These are phyloP conservation scores for Orchestes rusci DNA, from an alignment of 2,888 invertebrate species.

Conservation along the genomic window DNA sequence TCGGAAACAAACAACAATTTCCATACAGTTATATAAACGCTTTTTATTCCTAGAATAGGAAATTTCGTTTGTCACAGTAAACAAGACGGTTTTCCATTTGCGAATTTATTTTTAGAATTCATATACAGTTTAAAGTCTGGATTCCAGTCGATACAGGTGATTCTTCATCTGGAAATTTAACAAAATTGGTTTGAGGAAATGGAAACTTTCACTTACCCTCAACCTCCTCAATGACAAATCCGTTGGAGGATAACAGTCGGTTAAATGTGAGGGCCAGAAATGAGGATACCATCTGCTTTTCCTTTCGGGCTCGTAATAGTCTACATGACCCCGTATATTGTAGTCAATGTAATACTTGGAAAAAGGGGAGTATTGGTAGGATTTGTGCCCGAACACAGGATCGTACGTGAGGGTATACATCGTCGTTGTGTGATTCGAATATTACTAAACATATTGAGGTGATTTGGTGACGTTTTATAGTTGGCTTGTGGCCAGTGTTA, in stretches of 20 bases:
- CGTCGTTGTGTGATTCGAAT: no score
- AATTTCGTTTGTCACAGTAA: no score
- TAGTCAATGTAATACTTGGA: slow-evolving; percentile 29
- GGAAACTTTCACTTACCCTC: slow-evolving; percentile 25
- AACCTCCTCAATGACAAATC: slow-evolving; percentile 26
- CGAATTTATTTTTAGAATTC: no score
- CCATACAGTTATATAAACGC: no score
- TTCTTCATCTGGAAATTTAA: slow-evolving; percentile 3
- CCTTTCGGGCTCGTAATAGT: slow-evolving; percentile 27
- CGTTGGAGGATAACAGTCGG: slow-evolving; percentile 26
- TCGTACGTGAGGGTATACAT: slow-evolving; percentile 30
- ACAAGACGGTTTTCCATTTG: no score
- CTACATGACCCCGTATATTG: slow-evolving; percentile 25
- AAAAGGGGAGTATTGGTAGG: slow-evolving; percentile 27
- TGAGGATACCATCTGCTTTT: slow-evolving; percentile 27
- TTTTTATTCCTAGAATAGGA: no score
- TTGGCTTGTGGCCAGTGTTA: no score
- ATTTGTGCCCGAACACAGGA: slow-evolving; percentile 28
- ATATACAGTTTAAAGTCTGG: slow-evolving; percentile 2
- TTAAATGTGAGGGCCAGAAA: slow-evolving; percentile 30
- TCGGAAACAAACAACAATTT: no score
- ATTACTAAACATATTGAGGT: no score
- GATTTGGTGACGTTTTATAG: no score
- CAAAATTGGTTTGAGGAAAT: no score
- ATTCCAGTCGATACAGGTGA: slow-evolving; percentile 3